Percentiles rank a stretch among this genome's conserved stretches.
phyloP scores from a whole-genome alignment of 2,888 invertebrate genomes.

The Archips crataeganus region DNA sequence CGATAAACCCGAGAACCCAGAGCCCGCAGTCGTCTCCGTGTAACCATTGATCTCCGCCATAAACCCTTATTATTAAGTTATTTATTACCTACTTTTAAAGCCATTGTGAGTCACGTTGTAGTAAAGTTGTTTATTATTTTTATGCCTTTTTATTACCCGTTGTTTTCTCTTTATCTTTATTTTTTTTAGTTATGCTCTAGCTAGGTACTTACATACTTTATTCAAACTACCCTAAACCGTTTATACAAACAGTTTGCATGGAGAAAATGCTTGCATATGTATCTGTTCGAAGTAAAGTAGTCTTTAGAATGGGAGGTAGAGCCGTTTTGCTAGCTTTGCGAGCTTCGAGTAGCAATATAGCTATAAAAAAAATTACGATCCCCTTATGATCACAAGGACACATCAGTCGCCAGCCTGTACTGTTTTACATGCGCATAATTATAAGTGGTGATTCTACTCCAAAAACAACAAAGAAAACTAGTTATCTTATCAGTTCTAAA shows the following conservation, averaged over 20 bases:
- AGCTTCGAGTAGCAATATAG: too few species aligned
- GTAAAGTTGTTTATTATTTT: slow-evolving; percentile 41
- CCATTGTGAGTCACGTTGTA: slow-evolving; percentile 44
- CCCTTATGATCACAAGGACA: too few species aligned
- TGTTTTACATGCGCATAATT: too few species aligned
- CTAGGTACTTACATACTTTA: not conserved
- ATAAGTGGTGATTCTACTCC: too few species aligned
- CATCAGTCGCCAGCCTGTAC: too few species aligned
- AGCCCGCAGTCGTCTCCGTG: slow-evolving; percentile 63
- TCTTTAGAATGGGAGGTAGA: too few species aligned
- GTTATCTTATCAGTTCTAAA: not conserved
- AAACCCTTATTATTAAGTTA: slow-evolving; percentile 54
- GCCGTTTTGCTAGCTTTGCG: too few species aligned
- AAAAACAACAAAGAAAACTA: not conserved
- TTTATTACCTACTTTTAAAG: slow-evolving; percentile 55
- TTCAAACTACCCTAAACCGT: too few species aligned
- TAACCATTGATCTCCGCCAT: slow-evolving; percentile 62
- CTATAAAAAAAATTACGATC: too few species aligned
- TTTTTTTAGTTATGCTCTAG: not conserved
- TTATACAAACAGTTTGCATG: too few species aligned
- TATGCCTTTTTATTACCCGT: slow-evolving; percentile 34
- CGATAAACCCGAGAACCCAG: slow-evolving; percentile 44
- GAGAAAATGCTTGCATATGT: too few species aligned
- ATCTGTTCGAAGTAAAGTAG: too few species aligned
- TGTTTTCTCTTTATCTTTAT: not conserved